A percentile compares a stretch with the other conserved stretches of the same genome.
Conservation (phyloP, 2,797 vertebrate genomes). For the Cheracebus regulus region DNA sequence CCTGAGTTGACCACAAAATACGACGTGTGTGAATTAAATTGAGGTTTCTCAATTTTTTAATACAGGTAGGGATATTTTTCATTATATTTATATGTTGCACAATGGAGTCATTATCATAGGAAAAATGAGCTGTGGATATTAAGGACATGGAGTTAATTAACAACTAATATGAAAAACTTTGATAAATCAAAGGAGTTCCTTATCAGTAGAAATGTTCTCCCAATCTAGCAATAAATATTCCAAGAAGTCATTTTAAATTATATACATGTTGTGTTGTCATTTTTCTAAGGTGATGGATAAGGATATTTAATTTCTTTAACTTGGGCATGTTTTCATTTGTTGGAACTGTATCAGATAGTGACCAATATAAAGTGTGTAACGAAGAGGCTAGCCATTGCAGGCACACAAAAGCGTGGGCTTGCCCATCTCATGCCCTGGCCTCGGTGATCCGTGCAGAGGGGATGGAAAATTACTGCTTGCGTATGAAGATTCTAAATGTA, state of each 20-base stretch:
- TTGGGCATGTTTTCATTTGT: neutral
- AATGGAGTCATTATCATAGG: neutral
- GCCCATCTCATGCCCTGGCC: neutral
- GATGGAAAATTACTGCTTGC: neutral
- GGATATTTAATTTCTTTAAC: neutral
- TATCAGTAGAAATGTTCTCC: neutral
- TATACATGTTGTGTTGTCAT: neutral
- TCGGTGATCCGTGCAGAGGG: neutral
- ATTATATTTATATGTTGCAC: neutral
- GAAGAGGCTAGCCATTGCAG: neutral
- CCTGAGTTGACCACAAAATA: neutral
- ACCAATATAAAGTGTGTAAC: neutral
- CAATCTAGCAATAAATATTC: neutral
- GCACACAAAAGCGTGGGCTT: neutral
- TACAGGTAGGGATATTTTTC: constrained; percentile 5
- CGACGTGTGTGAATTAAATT: neutral
- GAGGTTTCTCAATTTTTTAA: neutral
- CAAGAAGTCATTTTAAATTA: neutral
- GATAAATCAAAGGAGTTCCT: neutral
- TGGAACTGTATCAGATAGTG: neutral
- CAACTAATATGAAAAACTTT: constrained; percentile 23
- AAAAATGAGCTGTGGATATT: neutral
- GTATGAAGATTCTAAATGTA: neutral
- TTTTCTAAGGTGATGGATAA: neutral
- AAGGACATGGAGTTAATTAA: neutral